Conservation (phyloP, 2,888 invertebrate species). For the Stenodera caucasica region DNA sequence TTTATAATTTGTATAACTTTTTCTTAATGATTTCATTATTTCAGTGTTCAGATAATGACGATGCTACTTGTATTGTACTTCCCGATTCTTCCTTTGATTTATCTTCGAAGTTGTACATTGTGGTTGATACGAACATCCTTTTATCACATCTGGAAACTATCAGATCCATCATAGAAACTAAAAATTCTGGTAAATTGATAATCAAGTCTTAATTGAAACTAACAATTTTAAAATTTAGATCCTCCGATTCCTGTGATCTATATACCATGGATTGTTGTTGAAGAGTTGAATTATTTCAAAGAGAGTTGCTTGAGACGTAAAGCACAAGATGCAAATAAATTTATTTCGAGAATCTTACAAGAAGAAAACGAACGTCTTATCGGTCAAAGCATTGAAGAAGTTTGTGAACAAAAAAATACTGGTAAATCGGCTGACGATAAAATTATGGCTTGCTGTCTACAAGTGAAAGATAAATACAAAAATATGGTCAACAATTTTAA, state of each 20-base stretch:
- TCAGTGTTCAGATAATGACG: conserved; percentile 7
- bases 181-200: conserved; percentile 32
- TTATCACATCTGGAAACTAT: conserved; percentile 53
- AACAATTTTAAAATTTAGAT: conserved; percentile 34
- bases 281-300: conserved; percentile 63
- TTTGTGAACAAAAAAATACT: conserved; percentile 59
- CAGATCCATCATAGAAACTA: conserved; percentile 45
- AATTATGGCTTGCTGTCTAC: conserved; percentile 62
- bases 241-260: conserved; percentile 53
- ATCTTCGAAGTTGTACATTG: conserved; percentile 46
- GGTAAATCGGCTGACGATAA: conserved; percentile 63
- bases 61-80: neutral
- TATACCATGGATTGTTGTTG: conserved; percentile 65
- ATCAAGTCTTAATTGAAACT: too few species aligned
- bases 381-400: conserved; percentile 63
- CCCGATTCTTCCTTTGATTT: conserved; percentile 18
- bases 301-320: conserved; percentile 38
- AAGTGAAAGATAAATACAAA: conserved; percentile 58
- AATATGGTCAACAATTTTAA: conserved; percentile 62
- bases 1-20: neutral
- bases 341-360: conserved; percentile 59
- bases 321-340: conserved; percentile 58
- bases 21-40: neutral
- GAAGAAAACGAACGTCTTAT: conserved; percentile 47
- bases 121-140: conserved; percentile 60